Base-by-base conservation (phyloP, 2,888 invertebrate genomes). In the Leptura quadrifasciata region DNA sequence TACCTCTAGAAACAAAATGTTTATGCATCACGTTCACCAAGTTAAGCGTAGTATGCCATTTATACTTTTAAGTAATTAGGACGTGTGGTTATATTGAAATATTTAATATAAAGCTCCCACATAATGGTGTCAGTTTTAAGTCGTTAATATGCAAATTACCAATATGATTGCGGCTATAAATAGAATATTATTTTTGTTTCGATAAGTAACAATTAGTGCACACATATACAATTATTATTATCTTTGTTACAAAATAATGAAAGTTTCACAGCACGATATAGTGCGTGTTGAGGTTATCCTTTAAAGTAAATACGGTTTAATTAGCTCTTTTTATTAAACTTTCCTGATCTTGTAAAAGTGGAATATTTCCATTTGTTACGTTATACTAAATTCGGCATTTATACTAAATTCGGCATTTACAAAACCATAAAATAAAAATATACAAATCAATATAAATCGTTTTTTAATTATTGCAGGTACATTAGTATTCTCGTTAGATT, bases 131-230 rank as follows among this genome's bases (percentile, higher is more conserved):
- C n/a, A 39, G n/a, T n/a, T 12, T 47, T 47, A n/a, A 12, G 12
- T 15, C 15, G 3, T 47, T 47, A 47, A 47, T 47, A 47, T 47
- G n/a, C 15, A n/a, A 47, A 47, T 17, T 2, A 47, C 47, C n/a
- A 47, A 0, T 39, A 39, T 39, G 12, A 39, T 12, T 39, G 39
- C 5, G n/a, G 47, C n/a, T 47, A 47, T 47, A 47, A 47, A n/a
- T 47, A 47, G 47, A 47, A n/a, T 47, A 12, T 47, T 47, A 47
- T 47, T 39, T 39, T 5, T n/a, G n/a, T 47, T 47, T n/a, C 47
- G n/a, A 27, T 31, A 60, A 31, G 18, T 18, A 63, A 17, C 20
- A 63, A 35, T 35, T 63, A 63, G 39, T 20, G 39, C 39, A 39
- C 39, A 10, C 20, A 39, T 61, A 15, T 47, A 47, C n/a, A 47